Base-by-base conservation (phyloP, 2,888 invertebrate genomes). In the Toxonevra muliebris region DNA sequence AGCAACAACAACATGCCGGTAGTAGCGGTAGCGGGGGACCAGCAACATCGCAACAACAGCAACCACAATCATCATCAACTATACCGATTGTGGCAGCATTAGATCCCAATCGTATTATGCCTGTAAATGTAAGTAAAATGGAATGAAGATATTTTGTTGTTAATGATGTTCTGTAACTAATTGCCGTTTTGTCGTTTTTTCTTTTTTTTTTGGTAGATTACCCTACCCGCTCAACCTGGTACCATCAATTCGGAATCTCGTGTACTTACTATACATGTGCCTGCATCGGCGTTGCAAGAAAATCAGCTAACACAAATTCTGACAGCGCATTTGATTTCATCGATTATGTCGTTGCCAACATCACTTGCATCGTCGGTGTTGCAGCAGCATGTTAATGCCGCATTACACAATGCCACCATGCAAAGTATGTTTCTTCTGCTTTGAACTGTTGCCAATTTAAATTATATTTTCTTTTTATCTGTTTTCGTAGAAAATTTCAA, bases 331-430 rank as follows among this genome's bases (percentile, higher is more conserved):
- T 91, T 96, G 61, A 95, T 96, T 73, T 92, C 94, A 76, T 95
- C 96, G 8, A 94, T 96, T 45, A 93, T 96, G 89, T 91, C 93
- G 76, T 88, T 96, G 78, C 96, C 96, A 30, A 90, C 92, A 70
- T 89, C 90, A 20, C 85, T 94, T 78, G 95, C 95, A 30, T 92
- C 94, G 0, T 90, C 93, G 1, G 87, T 95, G 70, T 86, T 96
- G n/a, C 95, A 95, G 79, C 93, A 94, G 81, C 95, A 95, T 84
- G 94, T 95, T 1, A 94, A 94, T 83, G 92, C 93, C 13, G 93
- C 93, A 13, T 84, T 93, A 68, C 90, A 87, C 70, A 88, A 87
- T 69, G 87, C 87, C 74, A 86, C 86, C 63, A 84, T 87, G 69
- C 82, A 82, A 72, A 85, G 84, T 85, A 75, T 71, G 74, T 73